Evolutionary conservation across 2,888 invertebrate genomes (phyloP), one percentile per base, ranked within the genome.

Genomic region (Sarcophaga caerulescens): DNA sequence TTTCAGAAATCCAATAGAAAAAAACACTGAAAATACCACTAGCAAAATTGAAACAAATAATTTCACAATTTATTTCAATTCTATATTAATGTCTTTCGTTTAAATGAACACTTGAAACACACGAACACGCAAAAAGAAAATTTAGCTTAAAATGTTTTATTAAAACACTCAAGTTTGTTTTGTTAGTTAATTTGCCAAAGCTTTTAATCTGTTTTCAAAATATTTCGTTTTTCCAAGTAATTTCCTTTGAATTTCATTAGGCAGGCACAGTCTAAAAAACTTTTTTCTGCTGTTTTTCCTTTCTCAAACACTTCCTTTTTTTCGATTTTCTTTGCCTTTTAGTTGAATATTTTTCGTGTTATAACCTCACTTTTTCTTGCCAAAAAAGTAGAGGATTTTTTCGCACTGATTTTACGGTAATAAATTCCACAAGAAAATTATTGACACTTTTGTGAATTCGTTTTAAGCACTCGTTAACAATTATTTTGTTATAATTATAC

Each of bases 311-410:
- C 75, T 65, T 79, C 52, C 57, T 84, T 57, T 23, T 63, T 57
- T 59, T 63, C 62, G 63, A 68, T 63, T 78, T 63, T 74, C 44
- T 44, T 60, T 73, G 35, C 59, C 21, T 21, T n/a, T 62, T 57
- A 45, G 59, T 79, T 45, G 44, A 23, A 19, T 68, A 17, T 68
- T 14, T 19, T 19, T 19, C 45, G 21, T 21, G n/a, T 17, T 81
- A 76, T 82, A 85, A 85, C 82, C 82, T 85, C 82, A 85, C 85
- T 85, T 85, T 79, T 68, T 44, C 4, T 57, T 69, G 21, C 25
- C 35, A 4, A 12, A 11, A 68, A 69, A 65, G 73, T 73, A 73
- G 47, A 75, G 60, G 44, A 52, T 59, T 78, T 78, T 80, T 77
- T 44, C 23, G 47, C 66, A 77, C 68, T 81, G 73, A 52, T 62